Evolutionary conservation across 1,140 invertebrate genomes (phyloP), one percentile per base, ranked within the genome.

Genomic region (Physella acuta): DNA sequence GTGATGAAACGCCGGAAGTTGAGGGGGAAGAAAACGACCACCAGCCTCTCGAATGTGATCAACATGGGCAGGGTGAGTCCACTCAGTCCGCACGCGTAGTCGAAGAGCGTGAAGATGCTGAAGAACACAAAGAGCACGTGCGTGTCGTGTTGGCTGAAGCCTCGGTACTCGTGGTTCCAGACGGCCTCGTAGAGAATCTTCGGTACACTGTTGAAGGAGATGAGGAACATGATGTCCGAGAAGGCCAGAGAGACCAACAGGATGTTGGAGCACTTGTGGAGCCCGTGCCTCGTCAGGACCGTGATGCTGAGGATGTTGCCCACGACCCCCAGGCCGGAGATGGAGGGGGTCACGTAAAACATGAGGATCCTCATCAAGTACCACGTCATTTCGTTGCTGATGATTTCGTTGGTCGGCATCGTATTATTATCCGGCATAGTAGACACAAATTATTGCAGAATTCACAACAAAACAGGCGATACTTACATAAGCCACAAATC

Each of bases 211-310:
- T 52, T 65, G 2, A 52, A 11, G 1, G 28, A 39, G 28, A 53
- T 31, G n/a, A 65, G 37, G 24, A 36, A 65, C 14, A 65, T 49
- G 17, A 53, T 65, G 28, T 65, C 62, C 1, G 30, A 52, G 16
- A 65, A 8, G 14, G 62, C 62, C 44, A 65, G 24, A n/a, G 26
- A 49, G 20, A 65, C 30, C 2, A 65, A 49, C 49, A 52, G 28
- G 17, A 65, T 52, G 49, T 65, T 65, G n/a, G 62, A 65, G 49
- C 62, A 33, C 53, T 65, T 65, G 24, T 28, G 30, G 3, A 65
- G 34, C 36, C 62, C 62, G 28, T 65, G 62, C 33, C 33, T 65
- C 14, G 28, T 2, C 1, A 65, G 30, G 2, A 65, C 62, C 20
- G 53, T 65, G 2, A 65, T 2, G 31, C 62, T 65, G 1, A 51